Evolutionary conservation across 2,888 invertebrate genomes (phyloP).

Genomic region (Osmoderma eremita): DNA sequence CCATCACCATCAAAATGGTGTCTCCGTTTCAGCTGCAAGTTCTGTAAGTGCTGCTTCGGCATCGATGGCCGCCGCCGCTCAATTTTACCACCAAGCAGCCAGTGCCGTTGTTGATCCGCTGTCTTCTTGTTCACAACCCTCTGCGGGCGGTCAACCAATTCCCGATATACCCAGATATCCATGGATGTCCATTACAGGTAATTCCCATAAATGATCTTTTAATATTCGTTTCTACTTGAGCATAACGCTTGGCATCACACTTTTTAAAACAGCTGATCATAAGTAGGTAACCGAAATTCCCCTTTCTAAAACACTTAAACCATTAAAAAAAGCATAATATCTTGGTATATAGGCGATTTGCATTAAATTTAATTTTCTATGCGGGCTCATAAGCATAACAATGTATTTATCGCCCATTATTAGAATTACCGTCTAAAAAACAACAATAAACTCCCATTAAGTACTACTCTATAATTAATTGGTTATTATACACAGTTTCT

Average conservation of each 20-base stretch:
- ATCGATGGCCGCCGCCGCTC: conserved; percentile 72
- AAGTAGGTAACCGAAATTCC: too few relatives aligned
- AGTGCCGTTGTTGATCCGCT: conserved; percentile 85
- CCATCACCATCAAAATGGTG: conserved; percentile 76
- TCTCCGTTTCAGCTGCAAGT: conserved; percentile 72
- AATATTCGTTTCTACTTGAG: neutral
- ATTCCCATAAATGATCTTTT: conserved; percentile 58
- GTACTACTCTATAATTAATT: too few relatives aligned
- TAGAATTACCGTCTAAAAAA: too few relatives aligned
- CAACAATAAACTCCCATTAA: too few relatives aligned
- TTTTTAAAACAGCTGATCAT: too few relatives aligned
- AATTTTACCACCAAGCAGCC: conserved; percentile 89
- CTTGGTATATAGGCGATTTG: too few relatives aligned
- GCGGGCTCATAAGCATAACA: too few relatives aligned
- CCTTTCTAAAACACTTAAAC: neutral
- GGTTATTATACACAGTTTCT: too few relatives aligned
- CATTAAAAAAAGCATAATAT: neutral
- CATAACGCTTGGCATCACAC: too few relatives aligned
- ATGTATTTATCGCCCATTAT: too few relatives aligned
- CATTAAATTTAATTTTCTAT: too few relatives aligned
- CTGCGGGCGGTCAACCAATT: conserved; percentile 83
- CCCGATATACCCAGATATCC: conserved; percentile 94
- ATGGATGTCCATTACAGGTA: conserved; percentile 97
- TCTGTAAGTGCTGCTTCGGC: conserved; percentile 81
- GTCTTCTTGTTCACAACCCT: conserved; percentile 77